Base-by-base conservation (phyloP, 2,888 invertebrate genomes). In the Laspeyria flexula region DNA sequence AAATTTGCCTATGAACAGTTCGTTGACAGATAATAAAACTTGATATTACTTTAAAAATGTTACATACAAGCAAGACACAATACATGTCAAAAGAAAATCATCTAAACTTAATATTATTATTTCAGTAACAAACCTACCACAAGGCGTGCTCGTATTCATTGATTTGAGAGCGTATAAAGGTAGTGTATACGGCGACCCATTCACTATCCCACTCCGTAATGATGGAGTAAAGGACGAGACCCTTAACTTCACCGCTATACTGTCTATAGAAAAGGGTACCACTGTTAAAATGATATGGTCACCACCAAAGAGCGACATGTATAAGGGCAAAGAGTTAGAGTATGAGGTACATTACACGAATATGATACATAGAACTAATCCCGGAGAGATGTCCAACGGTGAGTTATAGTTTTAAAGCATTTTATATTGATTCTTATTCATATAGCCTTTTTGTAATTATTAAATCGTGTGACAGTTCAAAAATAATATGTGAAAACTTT, bases 261-360 rank as follows among this genome's bases (percentile, higher is more conserved):
- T 94, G 9, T 66, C 93, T 0, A 93, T 94, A 71, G 90, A 93
- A 1, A 87, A 92, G 33, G 93, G 94, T 0, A 95, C 95, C 0
- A 85, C 94, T 0, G 95, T 96, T 0, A 93, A 94, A 60, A 72
- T 97, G 11, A 86, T 85, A 6, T 97, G 97, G 97, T 86, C 93
- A 10, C 90, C 93, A 6, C 95, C 96, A 0, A 90, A 90, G 15
- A 93, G 92, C 30, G 83, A 88, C 0, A 84, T 93, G n/a, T 95
- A 90, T 40, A 83, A 81, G 57, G 77, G 75, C 18, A 83, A 81
- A 42, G 75, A 82, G 7, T 30, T 90, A n/a, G 69, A 87, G 3
- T 97, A 97, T 75, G 96, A 95, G 13, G 91, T 97, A 33, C 95
- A 96, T 79, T 97, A 96, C 71, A 95, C 95, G 75, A 64, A 92